Evolutionary conservation across 2,113 vertebrate species (phyloP).

Genomic region (Choloepus hoffmanni): DNA sequence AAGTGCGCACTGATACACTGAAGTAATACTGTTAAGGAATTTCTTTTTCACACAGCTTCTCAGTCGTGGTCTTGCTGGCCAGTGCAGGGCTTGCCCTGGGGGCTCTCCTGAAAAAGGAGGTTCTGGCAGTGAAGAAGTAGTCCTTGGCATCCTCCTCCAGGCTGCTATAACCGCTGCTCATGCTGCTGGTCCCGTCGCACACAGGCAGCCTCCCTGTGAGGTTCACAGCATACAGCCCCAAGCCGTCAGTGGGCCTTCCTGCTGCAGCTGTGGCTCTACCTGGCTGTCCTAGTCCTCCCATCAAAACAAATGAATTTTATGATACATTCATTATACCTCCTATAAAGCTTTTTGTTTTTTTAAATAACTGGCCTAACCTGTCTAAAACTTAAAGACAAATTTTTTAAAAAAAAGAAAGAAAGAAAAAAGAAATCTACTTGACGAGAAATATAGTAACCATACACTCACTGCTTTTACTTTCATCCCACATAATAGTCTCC

Average conservation of each 20-base stretch:
- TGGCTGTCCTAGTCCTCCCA: neutral
- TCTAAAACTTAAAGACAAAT: neutral
- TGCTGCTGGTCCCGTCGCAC: constrained; percentile 94
- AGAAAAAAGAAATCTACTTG: neutral
- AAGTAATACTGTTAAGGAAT: no score
- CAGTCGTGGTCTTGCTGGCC: constrained; percentile 84
- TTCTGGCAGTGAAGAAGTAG: constrained; percentile 95
- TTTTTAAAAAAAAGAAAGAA: neutral
- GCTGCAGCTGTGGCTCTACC: neutral
- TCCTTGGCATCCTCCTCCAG: constrained; percentile 93
- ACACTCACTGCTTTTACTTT: neutral
- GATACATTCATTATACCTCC: neutral
- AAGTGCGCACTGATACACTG: no score
- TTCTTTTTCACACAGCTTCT: no score
- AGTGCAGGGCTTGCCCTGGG: constrained; percentile 85
- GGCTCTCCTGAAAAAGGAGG: constrained; percentile 93
- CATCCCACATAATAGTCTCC: no score
- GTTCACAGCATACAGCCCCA: neutral
- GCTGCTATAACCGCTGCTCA: constrained; percentile 96
- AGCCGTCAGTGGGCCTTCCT: no score
- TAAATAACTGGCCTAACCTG: neutral
- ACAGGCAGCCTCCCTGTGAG: constrained; percentile 59
- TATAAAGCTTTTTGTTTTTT: neutral
- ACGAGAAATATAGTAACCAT: neutral
- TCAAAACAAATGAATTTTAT: neutral